These are phyloP conservation scores for Echinops telfairi DNA, from an alignment of 2,113 vertebrate genomes.

Conservation along the genomic window DNA sequence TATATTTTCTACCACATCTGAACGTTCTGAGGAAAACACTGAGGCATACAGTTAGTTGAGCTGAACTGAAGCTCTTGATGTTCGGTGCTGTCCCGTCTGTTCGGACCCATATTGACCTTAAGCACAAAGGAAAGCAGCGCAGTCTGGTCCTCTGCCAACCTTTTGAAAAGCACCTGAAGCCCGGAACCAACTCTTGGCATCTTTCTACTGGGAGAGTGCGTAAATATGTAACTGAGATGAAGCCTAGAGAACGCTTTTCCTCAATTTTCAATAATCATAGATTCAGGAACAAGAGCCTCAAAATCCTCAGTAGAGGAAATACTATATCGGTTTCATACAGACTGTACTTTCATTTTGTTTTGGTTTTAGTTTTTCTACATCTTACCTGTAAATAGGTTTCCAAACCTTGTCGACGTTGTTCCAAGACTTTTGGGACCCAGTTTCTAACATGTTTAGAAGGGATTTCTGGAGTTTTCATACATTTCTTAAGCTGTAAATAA, in stretches of 20 bases:
- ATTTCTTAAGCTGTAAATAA: conserved; percentile 94
- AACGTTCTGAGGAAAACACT: not conserved
- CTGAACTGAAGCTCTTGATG: not conserved
- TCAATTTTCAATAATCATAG: not conserved
- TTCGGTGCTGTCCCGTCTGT: no score
- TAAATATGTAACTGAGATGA: not conserved
- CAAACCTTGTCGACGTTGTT: conserved; percentile 95
- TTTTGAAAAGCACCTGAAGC: not conserved
- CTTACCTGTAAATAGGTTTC: conserved; percentile 97
- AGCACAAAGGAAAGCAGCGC: no score
- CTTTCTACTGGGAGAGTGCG: not conserved
- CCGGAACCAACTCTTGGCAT: not conserved
- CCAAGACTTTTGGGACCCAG: conserved; percentile 98
- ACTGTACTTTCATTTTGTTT: no score
- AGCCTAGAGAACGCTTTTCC: not conserved
- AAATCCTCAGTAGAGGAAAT: not conserved
- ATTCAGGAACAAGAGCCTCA: not conserved
- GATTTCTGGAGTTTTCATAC: conserved; percentile 97
- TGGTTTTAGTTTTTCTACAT: not conserved
- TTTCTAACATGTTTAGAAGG: conserved; percentile 99
- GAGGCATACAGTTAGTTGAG: not conserved
- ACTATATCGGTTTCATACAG: not conserved
- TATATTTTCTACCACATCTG: not conserved
- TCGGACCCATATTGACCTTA: no score
- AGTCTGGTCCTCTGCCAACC: no score